phyloP scores from a whole-genome alignment of 2,888 invertebrate species.

The Stenurella melanura region DNA sequence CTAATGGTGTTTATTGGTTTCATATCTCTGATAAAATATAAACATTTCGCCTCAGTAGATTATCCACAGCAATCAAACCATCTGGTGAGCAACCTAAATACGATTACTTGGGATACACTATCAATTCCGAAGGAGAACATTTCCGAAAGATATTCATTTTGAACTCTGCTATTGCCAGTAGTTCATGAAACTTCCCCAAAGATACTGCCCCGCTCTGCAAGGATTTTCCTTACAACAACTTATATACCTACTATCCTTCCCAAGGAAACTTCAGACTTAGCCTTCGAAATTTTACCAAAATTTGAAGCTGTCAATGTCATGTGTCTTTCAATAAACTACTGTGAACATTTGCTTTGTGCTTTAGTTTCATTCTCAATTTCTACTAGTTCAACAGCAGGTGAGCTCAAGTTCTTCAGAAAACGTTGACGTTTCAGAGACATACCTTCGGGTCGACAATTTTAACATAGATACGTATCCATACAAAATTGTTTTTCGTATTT shows the following conservation, averaged over 20 bases:
- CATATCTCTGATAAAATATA: constrained; percentile 14
- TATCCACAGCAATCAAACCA: constrained; percentile 37
- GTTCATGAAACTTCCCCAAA: background rate
- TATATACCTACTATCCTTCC: background rate
- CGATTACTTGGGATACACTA: constrained; percentile 8
- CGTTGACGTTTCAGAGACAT: background rate
- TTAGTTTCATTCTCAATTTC: too few relatives aligned
- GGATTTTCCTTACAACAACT: background rate
- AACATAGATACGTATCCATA: background rate
- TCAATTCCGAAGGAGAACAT: background rate
- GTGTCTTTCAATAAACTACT: background rate
- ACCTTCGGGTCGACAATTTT: background rate
- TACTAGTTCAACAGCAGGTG: background rate
- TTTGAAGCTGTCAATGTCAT: background rate
- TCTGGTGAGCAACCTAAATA: constrained; percentile 42
- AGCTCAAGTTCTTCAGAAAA: background rate
- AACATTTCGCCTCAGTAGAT: constrained; percentile 42
- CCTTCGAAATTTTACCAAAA: background rate
- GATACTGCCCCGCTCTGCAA: background rate
- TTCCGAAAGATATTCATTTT: background rate
- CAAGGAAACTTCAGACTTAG: background rate
- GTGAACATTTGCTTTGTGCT: too few relatives aligned
- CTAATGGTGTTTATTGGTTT: background rate
- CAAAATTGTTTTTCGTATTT: background rate
- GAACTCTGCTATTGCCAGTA: background rate